Evolutionary conservation across 2,888 invertebrate genomes (phyloP).

Genomic region (Troglohyphantes excavatus): DNA sequence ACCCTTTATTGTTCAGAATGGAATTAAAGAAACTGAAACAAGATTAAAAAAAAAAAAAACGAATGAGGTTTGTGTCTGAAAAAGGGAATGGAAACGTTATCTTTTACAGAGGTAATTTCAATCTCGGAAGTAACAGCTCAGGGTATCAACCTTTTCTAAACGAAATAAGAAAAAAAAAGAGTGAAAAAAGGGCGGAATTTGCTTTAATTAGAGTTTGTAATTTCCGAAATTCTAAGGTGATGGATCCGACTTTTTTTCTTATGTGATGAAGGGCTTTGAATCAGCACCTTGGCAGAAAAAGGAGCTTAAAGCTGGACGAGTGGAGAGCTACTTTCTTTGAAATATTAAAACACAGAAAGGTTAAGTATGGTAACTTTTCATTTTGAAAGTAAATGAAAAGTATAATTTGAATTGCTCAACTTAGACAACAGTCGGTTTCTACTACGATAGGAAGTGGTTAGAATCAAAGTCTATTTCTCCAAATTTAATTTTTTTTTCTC

Average conservation of each 20-base stretch:
- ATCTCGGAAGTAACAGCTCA: conserved; percentile 41
- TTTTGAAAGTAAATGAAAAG: too few species aligned
- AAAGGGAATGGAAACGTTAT: conserved; percentile 45
- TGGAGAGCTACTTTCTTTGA: too few species aligned
- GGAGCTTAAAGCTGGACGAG: background rate
- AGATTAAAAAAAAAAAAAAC: conserved; percentile 44
- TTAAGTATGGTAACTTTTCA: too few species aligned
- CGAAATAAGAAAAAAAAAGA: conserved; percentile 6
- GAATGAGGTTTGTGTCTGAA: conserved; percentile 32
- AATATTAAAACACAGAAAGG: too few species aligned
- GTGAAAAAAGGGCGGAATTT: conserved; percentile 8
- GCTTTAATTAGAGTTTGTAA: conserved; percentile 68
- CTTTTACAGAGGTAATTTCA: conserved; percentile 57
- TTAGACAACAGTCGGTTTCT: too few species aligned
- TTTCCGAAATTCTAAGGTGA: conserved; percentile 51
- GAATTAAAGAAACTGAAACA: conserved; percentile 64
- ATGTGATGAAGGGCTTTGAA: background rate
- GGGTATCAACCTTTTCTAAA: conserved; percentile 15
- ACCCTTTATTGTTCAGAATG: conserved; percentile 49
- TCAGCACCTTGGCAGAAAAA: background rate
- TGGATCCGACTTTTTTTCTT: conserved; percentile 10
- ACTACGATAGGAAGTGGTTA: too few species aligned
- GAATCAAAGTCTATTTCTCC: too few species aligned
- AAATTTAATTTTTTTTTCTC: too few species aligned
- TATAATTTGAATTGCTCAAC: too few species aligned